Base-by-base conservation (phyloP, 2,113 vertebrate species). In the Crotophaga sulcirostris region DNA sequence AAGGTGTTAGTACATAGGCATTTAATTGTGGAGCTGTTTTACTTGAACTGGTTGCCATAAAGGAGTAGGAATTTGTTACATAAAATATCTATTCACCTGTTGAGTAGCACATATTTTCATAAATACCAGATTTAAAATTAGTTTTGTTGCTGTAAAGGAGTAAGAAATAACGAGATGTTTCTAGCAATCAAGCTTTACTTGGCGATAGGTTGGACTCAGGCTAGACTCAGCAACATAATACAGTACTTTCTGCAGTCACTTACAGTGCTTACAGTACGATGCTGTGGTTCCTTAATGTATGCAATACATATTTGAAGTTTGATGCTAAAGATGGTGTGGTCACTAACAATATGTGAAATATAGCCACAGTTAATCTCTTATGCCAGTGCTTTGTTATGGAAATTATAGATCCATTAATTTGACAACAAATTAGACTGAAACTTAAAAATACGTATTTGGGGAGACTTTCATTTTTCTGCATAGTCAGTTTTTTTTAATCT, bases 11-110 rank as follows among this genome's bases (percentile, higher is more conserved):
- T 93, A 60, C 23, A 13, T 51, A 72, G 45, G 16, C 20, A 18
- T 83, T 95, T 96, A 86, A n/a, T 36, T 51, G 45, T 52, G 56
- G n/a, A 87, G 11, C 70, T 51, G 54, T 94, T 93, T 81, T 58
- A 72, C 73, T 90, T 89, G 33, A 76, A 64, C 58, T 72, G 78
- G 18, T 66, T 87, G 31, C 49, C 45, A 33, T 7, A n/a, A 15
- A 69, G 49, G 42, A 66, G 19, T 60, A 44, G 11, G 47, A 52
- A 81, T 84, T 81, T 91, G 73, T 13, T 56, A 3, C 31, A 36
- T 54, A 66, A 63, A 77, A 36, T 75, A 73, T 16, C 68, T 93
- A 4, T 82, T 92, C 40, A 52, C 49, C 34, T 79, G 55, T 42
- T 80, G 21, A 83, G 16, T 74, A 87, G 66, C 66, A 52, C 59